These are phyloP conservation scores for Enoplosus armatus DNA, from an alignment of 2,797 vertebrate species.

Conservation along the genomic window DNA sequence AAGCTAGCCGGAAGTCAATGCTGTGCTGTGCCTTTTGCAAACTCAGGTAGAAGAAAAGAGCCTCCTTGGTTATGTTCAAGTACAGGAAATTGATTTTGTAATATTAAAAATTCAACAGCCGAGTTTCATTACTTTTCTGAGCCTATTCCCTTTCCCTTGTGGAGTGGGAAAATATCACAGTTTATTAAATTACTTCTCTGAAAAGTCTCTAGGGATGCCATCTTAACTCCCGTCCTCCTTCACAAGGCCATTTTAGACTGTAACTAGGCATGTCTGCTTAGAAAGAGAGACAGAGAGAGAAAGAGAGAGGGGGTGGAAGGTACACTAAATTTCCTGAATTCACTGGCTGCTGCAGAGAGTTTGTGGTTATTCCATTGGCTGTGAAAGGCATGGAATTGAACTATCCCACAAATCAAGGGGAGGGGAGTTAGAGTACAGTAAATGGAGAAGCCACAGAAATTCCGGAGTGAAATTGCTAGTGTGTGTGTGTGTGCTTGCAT, in stretches of 20 bases:
- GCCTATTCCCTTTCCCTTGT: constrained; percentile 77
- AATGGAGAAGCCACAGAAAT: constrained; percentile 48
- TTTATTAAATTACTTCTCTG: constrained; percentile 86
- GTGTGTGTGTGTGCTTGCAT: constrained; percentile 7
- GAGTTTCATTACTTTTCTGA: constrained; percentile 84
- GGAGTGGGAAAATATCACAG: constrained; percentile 81
- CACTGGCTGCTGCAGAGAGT: constrained; percentile 59
- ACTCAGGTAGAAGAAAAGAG: constrained; percentile 64
- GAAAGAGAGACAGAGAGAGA: constrained; percentile 56
- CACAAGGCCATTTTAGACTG: constrained; percentile 80
- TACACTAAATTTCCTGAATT: constrained; percentile 65
- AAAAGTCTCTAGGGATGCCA: constrained; percentile 82
- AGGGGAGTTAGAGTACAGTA: constrained; percentile 29
- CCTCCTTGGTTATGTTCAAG: constrained; percentile 74
- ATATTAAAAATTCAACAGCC: constrained; percentile 85
- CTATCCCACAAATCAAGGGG: constrained; percentile 59
- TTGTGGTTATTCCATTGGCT: constrained; percentile 66
- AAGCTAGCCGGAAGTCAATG: constrained; percentile 52
- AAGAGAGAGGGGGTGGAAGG: constrained; percentile 37
- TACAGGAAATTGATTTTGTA: constrained; percentile 83
- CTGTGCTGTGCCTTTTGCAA: constrained; percentile 45
- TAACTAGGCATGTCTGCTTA: constrained; percentile 82
- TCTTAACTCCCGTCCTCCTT: constrained; percentile 80
- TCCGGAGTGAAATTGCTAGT: constrained; percentile 21
- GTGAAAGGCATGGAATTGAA: constrained; percentile 59